Evolutionary conservation across 2,797 vertebrate genomes (phyloP).

Genomic region (Sebastes vulpes): DNA sequence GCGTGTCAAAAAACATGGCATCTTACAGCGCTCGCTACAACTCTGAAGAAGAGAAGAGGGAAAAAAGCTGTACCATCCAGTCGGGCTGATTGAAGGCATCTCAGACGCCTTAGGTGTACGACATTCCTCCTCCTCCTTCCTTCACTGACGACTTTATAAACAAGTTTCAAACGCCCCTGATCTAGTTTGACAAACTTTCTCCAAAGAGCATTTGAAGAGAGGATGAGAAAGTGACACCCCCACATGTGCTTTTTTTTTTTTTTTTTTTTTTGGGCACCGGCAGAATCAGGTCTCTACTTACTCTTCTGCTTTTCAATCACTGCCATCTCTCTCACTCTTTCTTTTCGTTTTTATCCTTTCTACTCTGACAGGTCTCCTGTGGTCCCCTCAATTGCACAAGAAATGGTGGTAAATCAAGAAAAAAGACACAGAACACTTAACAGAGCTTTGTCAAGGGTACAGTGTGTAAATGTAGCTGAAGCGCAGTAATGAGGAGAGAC

Average conservation of each 20-base stretch:
- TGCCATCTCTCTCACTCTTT: slow-evolving; percentile 55
- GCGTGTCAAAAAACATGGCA: slow-evolving; percentile 84
- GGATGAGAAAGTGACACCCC: slow-evolving; percentile 84
- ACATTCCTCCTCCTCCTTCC: slow-evolving; percentile 81
- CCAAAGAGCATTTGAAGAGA: slow-evolving; percentile 86
- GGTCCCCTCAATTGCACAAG: slow-evolving; percentile 79
- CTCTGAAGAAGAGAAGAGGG: slow-evolving; percentile 72
- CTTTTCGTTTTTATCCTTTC: slow-evolving; percentile 34
- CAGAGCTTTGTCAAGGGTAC: slow-evolving; percentile 61
- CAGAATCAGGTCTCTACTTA: slow-evolving; percentile 75
- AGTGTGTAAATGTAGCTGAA: slow-evolving; percentile 43
- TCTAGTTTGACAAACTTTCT: slow-evolving; percentile 90
- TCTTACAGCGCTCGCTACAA: slow-evolving; percentile 75
- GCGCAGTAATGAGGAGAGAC: slow-evolving; percentile 48
- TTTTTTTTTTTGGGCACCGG: slow-evolving; percentile 36
- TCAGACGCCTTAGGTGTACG: slow-evolving; percentile 83
- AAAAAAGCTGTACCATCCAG: slow-evolving; percentile 79
- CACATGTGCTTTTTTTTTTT: slow-evolving; percentile 56
- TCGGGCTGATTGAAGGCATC: slow-evolving; percentile 80
- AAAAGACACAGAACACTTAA: slow-evolving; percentile 53
- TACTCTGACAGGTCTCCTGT: slow-evolving; percentile 80
- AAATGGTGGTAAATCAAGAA: slow-evolving; percentile 73
- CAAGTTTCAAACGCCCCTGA: slow-evolving; percentile 86
- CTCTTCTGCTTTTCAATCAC: slow-evolving; percentile 77
- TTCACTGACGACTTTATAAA: slow-evolving; percentile 83